These are phyloP conservation scores for Agonopterix heracliana DNA, from an alignment of 2,888 invertebrate species.

Conservation along the genomic window DNA sequence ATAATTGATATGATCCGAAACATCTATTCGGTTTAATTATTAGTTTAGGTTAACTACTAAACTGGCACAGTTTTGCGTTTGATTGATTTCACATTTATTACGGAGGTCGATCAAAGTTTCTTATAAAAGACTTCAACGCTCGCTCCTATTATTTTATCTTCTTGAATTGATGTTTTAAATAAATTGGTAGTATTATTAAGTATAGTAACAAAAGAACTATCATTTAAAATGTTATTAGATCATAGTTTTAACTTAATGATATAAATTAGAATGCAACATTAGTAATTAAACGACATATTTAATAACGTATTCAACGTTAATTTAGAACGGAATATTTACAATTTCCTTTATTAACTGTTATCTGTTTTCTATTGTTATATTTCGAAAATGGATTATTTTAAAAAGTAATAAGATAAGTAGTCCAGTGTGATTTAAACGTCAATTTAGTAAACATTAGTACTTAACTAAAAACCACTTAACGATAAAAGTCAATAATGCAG, in stretches of 20 bases:
- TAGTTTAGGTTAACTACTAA: not conserved
- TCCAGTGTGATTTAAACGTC: slow-evolving; percentile 11
- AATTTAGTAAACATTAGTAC: slow-evolving; percentile 4
- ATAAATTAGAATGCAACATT: too few relatives aligned
- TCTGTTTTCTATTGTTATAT: not conserved
- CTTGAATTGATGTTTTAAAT: too few relatives aligned
- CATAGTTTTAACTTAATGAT: too few relatives aligned
- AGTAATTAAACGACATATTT: too few relatives aligned
- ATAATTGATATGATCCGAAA: not conserved
- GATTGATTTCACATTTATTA: not conserved
- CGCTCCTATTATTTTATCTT: slow-evolving; percentile 10
- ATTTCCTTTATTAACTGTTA: not conserved
- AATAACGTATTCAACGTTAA: too few relatives aligned
- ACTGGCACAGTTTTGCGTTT: not conserved
- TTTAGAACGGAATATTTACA: too few relatives aligned
- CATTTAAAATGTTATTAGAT: too few relatives aligned
- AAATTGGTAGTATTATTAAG: too few relatives aligned
- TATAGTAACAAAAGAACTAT: too few relatives aligned
- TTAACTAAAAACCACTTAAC: slow-evolving; percentile 17
- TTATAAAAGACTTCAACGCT: slow-evolving; percentile 67
- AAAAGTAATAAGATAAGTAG: slow-evolving; percentile 1
- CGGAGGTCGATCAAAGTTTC: not conserved
- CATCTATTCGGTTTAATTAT: not conserved
- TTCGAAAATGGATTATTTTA: not conserved
- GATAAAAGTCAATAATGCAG: slow-evolving; percentile 13